These are phyloP conservation scores for Grus americana DNA, from an alignment of 2,113 vertebrate species.

Conservation along the genomic window DNA sequence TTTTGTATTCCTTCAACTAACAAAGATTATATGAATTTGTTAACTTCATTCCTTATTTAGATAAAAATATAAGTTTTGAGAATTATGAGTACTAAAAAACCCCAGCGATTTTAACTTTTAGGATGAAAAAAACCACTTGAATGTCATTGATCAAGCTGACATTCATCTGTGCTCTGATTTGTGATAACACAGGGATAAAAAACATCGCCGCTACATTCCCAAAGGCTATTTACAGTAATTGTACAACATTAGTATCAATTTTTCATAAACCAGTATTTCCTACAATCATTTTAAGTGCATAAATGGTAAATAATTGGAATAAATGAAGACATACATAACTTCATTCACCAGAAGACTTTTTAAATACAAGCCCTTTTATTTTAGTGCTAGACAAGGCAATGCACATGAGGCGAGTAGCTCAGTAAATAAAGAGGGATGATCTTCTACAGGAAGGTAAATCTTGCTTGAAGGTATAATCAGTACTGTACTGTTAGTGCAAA, in stretches of 20 bases:
- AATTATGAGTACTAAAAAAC: neutral
- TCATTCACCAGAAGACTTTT: neutral
- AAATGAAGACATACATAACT: neutral
- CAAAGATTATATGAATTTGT: neutral
- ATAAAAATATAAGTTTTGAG: neutral
- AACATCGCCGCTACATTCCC: neutral
- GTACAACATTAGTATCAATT: neutral
- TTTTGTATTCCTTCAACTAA: neutral
- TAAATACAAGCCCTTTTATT: neutral
- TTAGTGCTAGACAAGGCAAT: neutral
- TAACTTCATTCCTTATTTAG: neutral
- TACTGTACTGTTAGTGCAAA: conserved; percentile 12
- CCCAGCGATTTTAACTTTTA: neutral
- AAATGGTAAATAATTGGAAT: conserved; percentile 8
- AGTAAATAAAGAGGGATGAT: conserved; percentile 52
- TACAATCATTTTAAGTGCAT: conserved; percentile 7
- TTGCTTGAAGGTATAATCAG: conserved; percentile 47
- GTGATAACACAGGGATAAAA: neutral
- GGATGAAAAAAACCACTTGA: neutral
- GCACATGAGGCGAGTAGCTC: neutral
- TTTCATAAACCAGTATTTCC: neutral
- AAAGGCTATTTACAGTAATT: neutral
- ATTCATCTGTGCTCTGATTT: neutral
- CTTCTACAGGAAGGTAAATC: conserved; percentile 37
- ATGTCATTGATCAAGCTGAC: neutral